These are phyloP conservation scores for Halichondria panicea DNA, from an alignment of 37 sponge, comb jelly and placozoan genomes.

Conservation along the genomic window DNA sequence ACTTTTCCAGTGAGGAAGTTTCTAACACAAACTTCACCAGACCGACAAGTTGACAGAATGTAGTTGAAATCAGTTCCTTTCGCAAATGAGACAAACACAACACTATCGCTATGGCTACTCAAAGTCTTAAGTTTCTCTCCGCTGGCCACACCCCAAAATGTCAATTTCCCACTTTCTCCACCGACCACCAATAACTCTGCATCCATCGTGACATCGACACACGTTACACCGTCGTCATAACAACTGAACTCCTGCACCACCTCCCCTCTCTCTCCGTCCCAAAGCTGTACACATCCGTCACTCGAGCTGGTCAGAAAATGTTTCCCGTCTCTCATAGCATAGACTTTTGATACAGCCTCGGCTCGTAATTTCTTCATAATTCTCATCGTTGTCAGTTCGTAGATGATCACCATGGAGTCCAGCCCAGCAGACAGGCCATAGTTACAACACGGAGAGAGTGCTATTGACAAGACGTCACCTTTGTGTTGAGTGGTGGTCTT, in stretches of 20 bases:
- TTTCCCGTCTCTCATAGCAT: slow-evolving; percentile 14
- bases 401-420: slow-evolving; percentile 16
- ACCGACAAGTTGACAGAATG: slow-evolving; percentile 44
- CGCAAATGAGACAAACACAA: slow-evolving; percentile 42
- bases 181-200: slow-evolving; percentile 52
- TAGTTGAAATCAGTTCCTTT: neutral
- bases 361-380: slow-evolving; percentile 10
- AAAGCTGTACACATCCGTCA: slow-evolving; percentile 29
- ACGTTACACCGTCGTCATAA: slow-evolving; percentile 34
- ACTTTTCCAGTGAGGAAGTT: slow-evolving; percentile 45
- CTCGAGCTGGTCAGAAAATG: slow-evolving; percentile 19
- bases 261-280: slow-evolving; percentile 42
- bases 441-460: slow-evolving; percentile 40
- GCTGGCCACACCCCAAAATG: slow-evolving; percentile 49
- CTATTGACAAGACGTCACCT: slow-evolving; percentile 14
- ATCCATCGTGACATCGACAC: slow-evolving; percentile 45
- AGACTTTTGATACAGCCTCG: slow-evolving; percentile 7
- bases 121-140: slow-evolving; percentile 55
- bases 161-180: slow-evolving; percentile 30
- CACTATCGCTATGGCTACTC: slow-evolving; percentile 31
- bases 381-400: slow-evolving; percentile 10
- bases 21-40: slow-evolving; percentile 36
- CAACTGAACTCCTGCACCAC: neutral
- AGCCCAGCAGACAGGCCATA: slow-evolving; percentile 38
- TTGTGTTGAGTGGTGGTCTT: slow-evolving; percentile 10